Base-by-base conservation (phyloP, 2,888 invertebrate genomes). In the Callimorpha dominula region DNA sequence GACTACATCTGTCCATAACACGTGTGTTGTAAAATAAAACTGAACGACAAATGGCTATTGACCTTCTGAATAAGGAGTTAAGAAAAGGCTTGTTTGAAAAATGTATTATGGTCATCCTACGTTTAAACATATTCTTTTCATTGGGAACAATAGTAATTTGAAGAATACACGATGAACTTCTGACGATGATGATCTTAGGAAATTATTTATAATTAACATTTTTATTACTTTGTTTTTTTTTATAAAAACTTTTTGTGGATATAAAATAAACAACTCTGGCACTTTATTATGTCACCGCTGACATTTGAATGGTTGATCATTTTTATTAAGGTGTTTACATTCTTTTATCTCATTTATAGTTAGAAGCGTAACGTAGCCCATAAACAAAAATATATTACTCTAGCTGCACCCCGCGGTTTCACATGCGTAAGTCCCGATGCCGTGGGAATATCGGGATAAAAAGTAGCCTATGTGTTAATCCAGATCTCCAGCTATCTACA, bases 61-160 rank as follows among this genome's bases (percentile, higher is more conserved):
- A 49, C 14, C 8, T 20, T 11, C 20, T 57, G 9, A 4, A 9
- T 57, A 4, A 54, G n/a, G 15, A n/a, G 1, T 52, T 4, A 54
- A 54, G 17, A 54, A 54, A n/a, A 54, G 7, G 17, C 52, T 50
- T 52, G 52, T 57, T n/a, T 31, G 31, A 31, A 31, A 31, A 31
- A 31, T 31, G 46, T n/a, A n/a, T 7, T 7, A 66, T 84, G 82
- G 87, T 79, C 66, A 84, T 77, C 76, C 73, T 80, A 78, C 72
- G 52, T 50, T 77, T 68, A 76, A 84, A 79, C 74, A 79, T 79
- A 74, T 73, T 70, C 74, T 78, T 79, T 81, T 78, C 74, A 69
- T 66, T 74, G 68, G 76, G 83, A 82, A 86, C 84, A 86, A 87
- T 85, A 82, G 84, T 81, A 81, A 83, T 81, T 82, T 78, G 77